Evolutionary conservation across 1,140 invertebrate genomes (phyloP).

Genomic region (Fopius arisanus): DNA sequence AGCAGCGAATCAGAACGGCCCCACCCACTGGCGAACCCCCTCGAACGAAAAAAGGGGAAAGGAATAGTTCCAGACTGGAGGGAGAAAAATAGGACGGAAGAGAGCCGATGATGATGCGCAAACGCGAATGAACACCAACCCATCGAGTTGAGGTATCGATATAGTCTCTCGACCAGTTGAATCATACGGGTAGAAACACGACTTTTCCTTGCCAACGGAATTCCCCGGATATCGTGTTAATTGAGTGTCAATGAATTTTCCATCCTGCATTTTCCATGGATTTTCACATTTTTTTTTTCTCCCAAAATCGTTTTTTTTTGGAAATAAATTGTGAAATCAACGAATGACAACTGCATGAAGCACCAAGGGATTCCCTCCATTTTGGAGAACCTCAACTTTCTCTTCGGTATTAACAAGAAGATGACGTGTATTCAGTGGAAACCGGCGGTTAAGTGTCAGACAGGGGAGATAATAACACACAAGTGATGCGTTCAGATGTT

Average conservation of each 20-base stretch:
- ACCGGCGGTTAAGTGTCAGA: not conserved
- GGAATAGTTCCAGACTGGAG: not conserved
- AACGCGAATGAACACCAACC: constrained; percentile 25
- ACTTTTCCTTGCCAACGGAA: not conserved
- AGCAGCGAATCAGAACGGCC: not conserved
- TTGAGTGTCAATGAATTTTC: not conserved
- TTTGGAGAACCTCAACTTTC: too few relatives aligned
- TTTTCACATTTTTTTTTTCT: too few relatives aligned
- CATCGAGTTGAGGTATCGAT: constrained; percentile 25
- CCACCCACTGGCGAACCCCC: not conserved
- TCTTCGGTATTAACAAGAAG: too few relatives aligned
- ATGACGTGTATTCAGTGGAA: too few relatives aligned
- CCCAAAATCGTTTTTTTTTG: too few relatives aligned
- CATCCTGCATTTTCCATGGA: too few relatives aligned
- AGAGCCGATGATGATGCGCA: constrained; percentile 19
- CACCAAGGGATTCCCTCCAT: too few relatives aligned
- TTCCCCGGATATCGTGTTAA: not conserved
- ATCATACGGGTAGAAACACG: constrained; percentile 6
- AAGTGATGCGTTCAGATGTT: not conserved
- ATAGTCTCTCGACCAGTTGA: constrained; percentile 27
- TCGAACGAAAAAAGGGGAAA: not conserved
- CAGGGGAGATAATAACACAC: not conserved
- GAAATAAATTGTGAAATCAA: too few relatives aligned
- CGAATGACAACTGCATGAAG: too few relatives aligned
- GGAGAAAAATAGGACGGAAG: not conserved